A percentile compares a stretch with the other conserved stretches of the same genome.
Conservation (phyloP, 2,888 invertebrate species). For the Heliconius sara region DNA sequence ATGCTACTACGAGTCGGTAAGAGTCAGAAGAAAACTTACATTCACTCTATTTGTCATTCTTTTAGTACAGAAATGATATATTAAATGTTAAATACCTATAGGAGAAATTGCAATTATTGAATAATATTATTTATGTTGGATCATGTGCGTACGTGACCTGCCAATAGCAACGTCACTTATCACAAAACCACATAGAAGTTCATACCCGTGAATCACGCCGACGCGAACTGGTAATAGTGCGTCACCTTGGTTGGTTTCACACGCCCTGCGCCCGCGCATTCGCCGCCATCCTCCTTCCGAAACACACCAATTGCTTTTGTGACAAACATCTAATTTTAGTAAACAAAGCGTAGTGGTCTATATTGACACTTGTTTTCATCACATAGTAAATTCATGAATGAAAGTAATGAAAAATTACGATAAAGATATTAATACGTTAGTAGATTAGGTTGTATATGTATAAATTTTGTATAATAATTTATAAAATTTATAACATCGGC, state of each 20-base stretch:
- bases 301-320: constrained; percentile 32
- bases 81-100: background rate
- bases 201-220: constrained; percentile 59
- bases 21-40: background rate
- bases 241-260: constrained; percentile 69
- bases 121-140: constrained; percentile 32
- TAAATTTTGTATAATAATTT: background rate
- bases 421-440: background rate
- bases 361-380: background rate
- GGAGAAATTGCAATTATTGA: constrained; percentile 16
- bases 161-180: constrained; percentile 58
- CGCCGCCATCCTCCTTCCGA: constrained; percentile 47
- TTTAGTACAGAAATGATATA: background rate
- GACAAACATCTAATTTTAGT: constrained; percentile 22
- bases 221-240: constrained; percentile 52
- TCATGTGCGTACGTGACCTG: constrained; percentile 70
- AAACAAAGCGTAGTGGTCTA: background rate
- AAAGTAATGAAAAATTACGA: background rate
- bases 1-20: too few species aligned
- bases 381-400: background rate
- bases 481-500: constrained; percentile 18
- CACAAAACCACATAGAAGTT: constrained; percentile 58
- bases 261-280: constrained; percentile 63
- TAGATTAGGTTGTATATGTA: background rate
- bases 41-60: background rate